A percentile compares a stretch with the other conserved stretches of the same genome.
Evolutionary conservation across 2,113 vertebrate genomes (phyloP).

Genomic region (Cygnus buccinator): DNA sequence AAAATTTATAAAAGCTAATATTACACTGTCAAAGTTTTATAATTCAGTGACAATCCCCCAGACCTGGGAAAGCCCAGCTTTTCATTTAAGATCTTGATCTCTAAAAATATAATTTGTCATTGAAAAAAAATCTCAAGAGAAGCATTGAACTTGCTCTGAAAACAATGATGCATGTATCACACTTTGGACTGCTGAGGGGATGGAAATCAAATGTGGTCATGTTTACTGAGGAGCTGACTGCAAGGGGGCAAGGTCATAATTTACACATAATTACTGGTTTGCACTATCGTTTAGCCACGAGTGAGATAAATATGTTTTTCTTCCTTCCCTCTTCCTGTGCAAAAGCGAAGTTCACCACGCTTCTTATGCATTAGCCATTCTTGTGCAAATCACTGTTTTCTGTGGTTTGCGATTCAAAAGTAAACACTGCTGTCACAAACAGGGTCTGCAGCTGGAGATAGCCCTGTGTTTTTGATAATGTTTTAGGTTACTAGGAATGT

Average conservation of each 20-base stretch:
- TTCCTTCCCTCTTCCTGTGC: conserved; percentile 60
- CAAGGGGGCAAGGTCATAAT: conserved; percentile 59
- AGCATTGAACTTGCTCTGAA: neutral
- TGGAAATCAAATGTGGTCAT: conserved; percentile 28
- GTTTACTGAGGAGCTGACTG: conserved; percentile 47
- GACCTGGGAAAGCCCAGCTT: neutral
- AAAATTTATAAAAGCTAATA: neutral
- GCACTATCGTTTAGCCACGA: conserved; percentile 63
- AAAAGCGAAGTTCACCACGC: conserved; percentile 25
- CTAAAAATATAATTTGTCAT: neutral
- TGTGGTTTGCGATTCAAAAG: conserved; percentile 32
- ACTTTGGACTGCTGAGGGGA: neutral
- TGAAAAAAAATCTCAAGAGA: neutral
- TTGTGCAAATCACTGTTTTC: conserved; percentile 65
- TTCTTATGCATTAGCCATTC: conserved; percentile 22
- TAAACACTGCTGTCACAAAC: conserved; percentile 26
- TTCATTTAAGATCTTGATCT: neutral
- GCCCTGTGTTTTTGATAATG: conserved; percentile 11
- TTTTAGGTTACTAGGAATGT: conserved; percentile 10
- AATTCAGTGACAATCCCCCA: neutral
- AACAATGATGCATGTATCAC: neutral
- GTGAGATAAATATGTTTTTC: conserved; percentile 59
- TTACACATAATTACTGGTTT: conserved; percentile 63
- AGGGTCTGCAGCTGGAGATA: conserved; percentile 31
- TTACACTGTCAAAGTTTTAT: neutral